phyloP scores from a whole-genome alignment of 1,140 invertebrate species.

The Heliconius himera region DNA sequence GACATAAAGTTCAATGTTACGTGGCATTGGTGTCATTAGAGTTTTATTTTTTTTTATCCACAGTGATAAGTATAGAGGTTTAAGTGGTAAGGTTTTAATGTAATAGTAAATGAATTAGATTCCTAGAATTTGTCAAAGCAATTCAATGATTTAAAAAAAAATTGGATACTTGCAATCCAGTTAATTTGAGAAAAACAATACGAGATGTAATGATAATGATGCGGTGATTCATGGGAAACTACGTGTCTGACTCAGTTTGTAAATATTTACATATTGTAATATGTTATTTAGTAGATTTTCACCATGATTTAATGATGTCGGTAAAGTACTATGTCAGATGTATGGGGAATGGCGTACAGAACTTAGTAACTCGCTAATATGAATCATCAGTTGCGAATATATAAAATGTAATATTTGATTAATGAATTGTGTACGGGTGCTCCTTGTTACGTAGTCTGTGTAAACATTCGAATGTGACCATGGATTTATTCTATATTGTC shows the following conservation, averaged over 20 bases:
- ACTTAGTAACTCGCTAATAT: not conserved
- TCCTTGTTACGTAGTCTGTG: not conserved
- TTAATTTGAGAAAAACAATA: slow-evolving; percentile 29
- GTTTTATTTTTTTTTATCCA: not conserved
- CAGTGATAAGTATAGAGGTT: not conserved
- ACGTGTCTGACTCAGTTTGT: slow-evolving; percentile 50
- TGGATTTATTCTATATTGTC: not conserved
- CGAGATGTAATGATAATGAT: slow-evolving; percentile 36
- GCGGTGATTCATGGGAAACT: slow-evolving; percentile 49
- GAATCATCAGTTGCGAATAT: not conserved
- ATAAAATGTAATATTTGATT: not conserved
- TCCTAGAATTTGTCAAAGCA: not conserved
- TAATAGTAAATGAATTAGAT: not conserved
- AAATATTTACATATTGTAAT: slow-evolving; percentile 44
- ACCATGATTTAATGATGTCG: not conserved
- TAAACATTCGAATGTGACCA: not conserved
- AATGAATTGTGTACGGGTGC: not conserved
- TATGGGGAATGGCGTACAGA: not conserved
- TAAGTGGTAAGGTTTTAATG: not conserved
- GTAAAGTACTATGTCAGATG: not conserved
- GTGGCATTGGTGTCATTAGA: not conserved
- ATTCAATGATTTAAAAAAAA: not conserved
- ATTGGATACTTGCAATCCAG: not conserved
- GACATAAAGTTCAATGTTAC: not conserved
- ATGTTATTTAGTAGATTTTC: slow-evolving; percentile 35